Base-by-base conservation (phyloP, 2,888 invertebrate genomes). In the Tubiluchus corallicola region DNA sequence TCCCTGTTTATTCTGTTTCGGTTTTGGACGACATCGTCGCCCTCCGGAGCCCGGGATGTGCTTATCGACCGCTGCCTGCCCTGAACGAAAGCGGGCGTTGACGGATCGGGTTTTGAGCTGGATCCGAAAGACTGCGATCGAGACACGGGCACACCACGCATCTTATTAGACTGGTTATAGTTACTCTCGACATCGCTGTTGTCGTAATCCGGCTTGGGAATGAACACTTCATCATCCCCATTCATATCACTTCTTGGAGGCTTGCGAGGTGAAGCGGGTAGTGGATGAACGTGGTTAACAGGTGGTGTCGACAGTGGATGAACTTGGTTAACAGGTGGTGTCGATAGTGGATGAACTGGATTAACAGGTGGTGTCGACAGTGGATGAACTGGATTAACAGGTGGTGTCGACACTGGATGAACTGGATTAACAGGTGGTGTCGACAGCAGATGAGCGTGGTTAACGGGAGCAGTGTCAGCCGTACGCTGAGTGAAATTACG, bases 181-280 rank as follows among this genome's bases (percentile, higher is more conserved):
- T 43, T 44, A 48, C 71, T 72, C 50, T 79, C 79, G 47, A 75
- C 79, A 56, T 83, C 84, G 0, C 81, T 81, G 65, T 83, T 75
- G 62, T 83, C 83, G 68, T 85, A 85, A 64, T 85, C 85, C 0
- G 85, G 85, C 58, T 85, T 85, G 0, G 85, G 85, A 53, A 85
- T 85, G n/a, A 82, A 80, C 4, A 85, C 79, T 1, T 48, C 38
- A 29, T 43, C 38, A 9, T 47, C 40, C 21, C 48, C 46, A 38
- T 45, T 46, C 4, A 43, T 42, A n/a, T n/a, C 9, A n/a, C 29
- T n/a, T 9, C 29, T 9, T n/a, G 29, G 29, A 9, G 29, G 9
- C 29, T n/a, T n/a, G n/a, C n/a, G n/a, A 9, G 29, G 29, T n/a
- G 29, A 9, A 9, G 29, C 9, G 9, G 29, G n/a, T n/a, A n/a